Conservation (phyloP, 2,797 vertebrate genomes). For the Smutsia temminckii region DNA sequence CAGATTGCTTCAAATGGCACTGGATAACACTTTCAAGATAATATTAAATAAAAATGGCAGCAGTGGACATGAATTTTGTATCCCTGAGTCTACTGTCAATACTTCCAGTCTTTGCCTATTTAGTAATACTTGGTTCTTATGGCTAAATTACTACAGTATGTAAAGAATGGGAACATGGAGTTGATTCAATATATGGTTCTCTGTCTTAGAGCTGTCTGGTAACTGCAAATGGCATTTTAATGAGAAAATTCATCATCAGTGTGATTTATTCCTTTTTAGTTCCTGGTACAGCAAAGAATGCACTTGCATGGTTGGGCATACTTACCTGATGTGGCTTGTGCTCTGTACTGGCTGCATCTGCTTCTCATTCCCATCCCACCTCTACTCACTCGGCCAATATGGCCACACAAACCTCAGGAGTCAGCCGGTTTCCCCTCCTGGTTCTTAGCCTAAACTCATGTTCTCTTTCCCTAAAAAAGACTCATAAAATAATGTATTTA, state of each 20-base stretch:
- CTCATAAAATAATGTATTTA: not conserved
- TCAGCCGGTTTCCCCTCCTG: not conserved
- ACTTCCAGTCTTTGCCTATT: not conserved
- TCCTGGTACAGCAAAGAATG: not conserved
- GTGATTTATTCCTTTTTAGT: not conserved
- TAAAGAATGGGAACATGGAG: not conserved
- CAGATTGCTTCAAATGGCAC: not conserved
- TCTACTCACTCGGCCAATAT: fast-evolving
- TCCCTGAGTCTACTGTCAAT: not conserved
- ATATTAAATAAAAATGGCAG: not conserved
- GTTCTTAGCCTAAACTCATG: not conserved
- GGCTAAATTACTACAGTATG: not conserved
- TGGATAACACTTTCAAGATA: not conserved
- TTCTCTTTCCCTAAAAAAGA: not conserved
- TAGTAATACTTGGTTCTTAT: not conserved
- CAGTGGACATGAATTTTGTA: not conserved
- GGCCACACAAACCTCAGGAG: not conserved
- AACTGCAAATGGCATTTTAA: not conserved
- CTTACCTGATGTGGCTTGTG: not conserved
- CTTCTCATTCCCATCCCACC: fast-evolving
- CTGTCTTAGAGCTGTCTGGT: not conserved
- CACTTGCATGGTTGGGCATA: not conserved
- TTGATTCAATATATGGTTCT: not conserved
- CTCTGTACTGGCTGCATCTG: not conserved
- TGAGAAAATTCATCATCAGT: not conserved